Base-by-base conservation (phyloP, 2,888 invertebrate species). In the Mythimna albipuncta region DNA sequence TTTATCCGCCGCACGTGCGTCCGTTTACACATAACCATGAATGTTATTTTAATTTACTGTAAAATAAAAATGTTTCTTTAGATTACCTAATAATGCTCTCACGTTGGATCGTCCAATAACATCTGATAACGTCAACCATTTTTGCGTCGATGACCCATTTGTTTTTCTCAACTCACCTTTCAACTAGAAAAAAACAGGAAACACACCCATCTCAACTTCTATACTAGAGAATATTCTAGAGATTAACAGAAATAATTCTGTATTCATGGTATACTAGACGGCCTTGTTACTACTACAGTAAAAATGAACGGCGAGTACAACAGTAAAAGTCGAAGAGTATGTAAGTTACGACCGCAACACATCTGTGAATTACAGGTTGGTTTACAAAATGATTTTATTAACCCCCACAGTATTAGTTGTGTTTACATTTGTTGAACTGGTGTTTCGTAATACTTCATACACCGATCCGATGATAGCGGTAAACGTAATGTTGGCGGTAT, bases 381-480 rank as follows among this genome's bases (percentile, higher is more conserved):
- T 87, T 91, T 88, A 86, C 91, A 87, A 91, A 94, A 94, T 94
- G 92, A 94, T 94, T 95, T 95, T 94, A 94, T 94, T 94, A 93
- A 93, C 93, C 92, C 84, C 91, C 89, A 88, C 84, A 88, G 88
- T 67, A 90, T 91, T 87, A 88, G 85, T 81, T 78, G 77, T 94
- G 92, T 94, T 94, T 94, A 93, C 87, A 82, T 87, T 88, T 82
- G 84, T 85, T 82, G 82, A 83, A 84, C 83, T 76, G 86, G 83
- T 68, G 88, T 93, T 92, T 91, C 90, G 88, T 92, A 92, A 91
- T 90, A 87, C 83, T 88, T 88, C 86, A 87, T 89, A 82, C 70
- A 84, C 64, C 78, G 82, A 85, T 87, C 64, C 77, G 82, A 85
- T 87, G 85, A 87, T 86, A 85, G 83, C 55, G 64, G 81, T 72